A percentile compares a stretch with the other conserved stretches of the same genome.
Conservation (phyloP, 2,888 invertebrate genomes). For the Anorthoa munda region DNA sequence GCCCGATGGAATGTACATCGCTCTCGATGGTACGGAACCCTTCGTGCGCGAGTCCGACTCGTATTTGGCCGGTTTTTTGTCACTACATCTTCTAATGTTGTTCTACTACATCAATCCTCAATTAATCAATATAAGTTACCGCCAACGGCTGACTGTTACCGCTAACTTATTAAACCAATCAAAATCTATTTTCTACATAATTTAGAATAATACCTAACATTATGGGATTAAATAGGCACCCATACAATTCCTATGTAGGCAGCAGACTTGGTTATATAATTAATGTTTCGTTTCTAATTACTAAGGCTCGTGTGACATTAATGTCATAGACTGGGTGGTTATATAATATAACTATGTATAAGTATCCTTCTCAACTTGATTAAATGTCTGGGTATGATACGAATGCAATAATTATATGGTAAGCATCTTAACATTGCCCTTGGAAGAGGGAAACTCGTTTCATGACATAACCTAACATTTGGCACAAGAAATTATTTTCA, state of each 20-base stretch:
- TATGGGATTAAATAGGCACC: background rate
- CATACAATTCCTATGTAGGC: no score
- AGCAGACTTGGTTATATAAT: slow-evolving; percentile 11
- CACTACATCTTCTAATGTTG: no score
- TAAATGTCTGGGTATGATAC: background rate
- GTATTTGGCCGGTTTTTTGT: no score
- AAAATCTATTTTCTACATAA: background rate
- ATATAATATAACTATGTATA: background rate
- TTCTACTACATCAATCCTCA: no score
- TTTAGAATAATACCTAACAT: background rate
- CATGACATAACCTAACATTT: background rate
- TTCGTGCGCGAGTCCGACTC: no score
- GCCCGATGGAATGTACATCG: no score
- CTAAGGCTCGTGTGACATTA: background rate
- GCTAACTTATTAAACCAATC: background rate
- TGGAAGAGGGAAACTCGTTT: background rate
- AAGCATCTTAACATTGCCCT: background rate
- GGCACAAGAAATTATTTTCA: background rate
- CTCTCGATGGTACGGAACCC: no score
- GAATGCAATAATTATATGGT: background rate
- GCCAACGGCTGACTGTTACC: no score
- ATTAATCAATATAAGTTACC: no score
- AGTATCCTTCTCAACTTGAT: background rate
- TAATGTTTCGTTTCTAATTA: slow-evolving; percentile 1
- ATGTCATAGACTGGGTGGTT: slow-evolving; percentile 2